Conservation (phyloP, 1,140 invertebrate species). For the Drosophila chauvacae region DNA sequence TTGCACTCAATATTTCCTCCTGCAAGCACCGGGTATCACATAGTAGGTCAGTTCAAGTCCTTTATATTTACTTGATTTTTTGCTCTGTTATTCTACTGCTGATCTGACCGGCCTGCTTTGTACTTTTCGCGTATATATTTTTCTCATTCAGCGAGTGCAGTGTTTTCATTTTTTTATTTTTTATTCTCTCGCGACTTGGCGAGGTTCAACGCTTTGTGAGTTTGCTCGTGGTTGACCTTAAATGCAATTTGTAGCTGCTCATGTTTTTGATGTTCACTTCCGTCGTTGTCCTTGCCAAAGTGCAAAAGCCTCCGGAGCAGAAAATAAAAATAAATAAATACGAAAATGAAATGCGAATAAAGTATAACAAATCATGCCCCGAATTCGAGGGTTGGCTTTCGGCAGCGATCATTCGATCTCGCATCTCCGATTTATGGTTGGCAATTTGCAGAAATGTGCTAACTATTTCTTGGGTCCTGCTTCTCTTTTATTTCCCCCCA, state of each 20-base stretch:
- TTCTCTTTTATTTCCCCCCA: slow-evolving; percentile 1
- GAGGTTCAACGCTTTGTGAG: slow-evolving; percentile 71
- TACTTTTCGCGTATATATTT: slow-evolving; percentile 7
- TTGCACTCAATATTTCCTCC: background rate
- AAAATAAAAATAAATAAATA: slow-evolving; percentile 9
- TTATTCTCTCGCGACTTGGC: slow-evolving; percentile 33
- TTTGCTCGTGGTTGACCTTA: slow-evolving; percentile 78
- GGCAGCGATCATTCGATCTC: slow-evolving; percentile 30
- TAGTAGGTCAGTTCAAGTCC: background rate
- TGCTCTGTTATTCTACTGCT: slow-evolving; percentile 15
- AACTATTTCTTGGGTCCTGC: slow-evolving; percentile 53
- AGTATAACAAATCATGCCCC: slow-evolving; percentile 21
- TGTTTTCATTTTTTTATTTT: slow-evolving; percentile 23
- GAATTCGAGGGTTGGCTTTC: slow-evolving; percentile 26
- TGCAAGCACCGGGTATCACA: background rate
- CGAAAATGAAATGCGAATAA: slow-evolving; percentile 17
- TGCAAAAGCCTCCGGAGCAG: slow-evolving; percentile 58
- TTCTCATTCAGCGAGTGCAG: slow-evolving; percentile 16
- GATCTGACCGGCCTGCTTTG: slow-evolving; percentile 60
- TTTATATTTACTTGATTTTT: slow-evolving; percentile 5
- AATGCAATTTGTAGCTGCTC: slow-evolving; percentile 44
- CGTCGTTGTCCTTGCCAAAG: slow-evolving; percentile 73
- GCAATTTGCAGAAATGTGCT: slow-evolving; percentile 73
- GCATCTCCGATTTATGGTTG: slow-evolving; percentile 46
- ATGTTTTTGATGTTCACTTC: slow-evolving; percentile 50